Percentiles rank a stretch among this genome's conserved stretches.
phyloP scores from a whole-genome alignment of 2,888 invertebrate species.

The Habroteleia sp. region DNA sequence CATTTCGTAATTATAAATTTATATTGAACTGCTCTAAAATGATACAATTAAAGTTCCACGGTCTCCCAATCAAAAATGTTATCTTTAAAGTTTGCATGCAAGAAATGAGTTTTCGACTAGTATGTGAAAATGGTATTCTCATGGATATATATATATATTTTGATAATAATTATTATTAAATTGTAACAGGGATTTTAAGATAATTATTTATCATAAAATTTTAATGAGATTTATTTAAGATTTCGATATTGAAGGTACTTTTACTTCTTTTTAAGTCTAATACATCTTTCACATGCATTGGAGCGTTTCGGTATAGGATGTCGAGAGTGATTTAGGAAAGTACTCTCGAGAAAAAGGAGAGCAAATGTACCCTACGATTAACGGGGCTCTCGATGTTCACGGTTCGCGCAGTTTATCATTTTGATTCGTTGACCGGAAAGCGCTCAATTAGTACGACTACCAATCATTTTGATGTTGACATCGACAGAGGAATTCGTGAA shows the following conservation, averaged over 20 bases:
- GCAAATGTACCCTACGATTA: slow-evolving; percentile 54
- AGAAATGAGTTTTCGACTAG: too few relatives aligned
- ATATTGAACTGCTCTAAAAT: too few relatives aligned
- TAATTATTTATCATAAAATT: slow-evolving; percentile 2
- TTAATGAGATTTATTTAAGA: slow-evolving; percentile 35
- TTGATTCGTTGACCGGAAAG: slow-evolving; percentile 65
- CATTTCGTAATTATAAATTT: too few relatives aligned
- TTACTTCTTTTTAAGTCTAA: slow-evolving; percentile 42
- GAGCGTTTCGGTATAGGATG: slow-evolving; percentile 48
- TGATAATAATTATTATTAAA: too few relatives aligned
- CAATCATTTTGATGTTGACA: slow-evolving; percentile 61
- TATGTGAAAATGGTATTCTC: too few relatives aligned
- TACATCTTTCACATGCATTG: slow-evolving; percentile 55
- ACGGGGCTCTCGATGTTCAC: slow-evolving; percentile 61
- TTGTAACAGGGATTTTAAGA: too few relatives aligned
- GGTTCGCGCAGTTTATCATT: slow-evolving; percentile 62
- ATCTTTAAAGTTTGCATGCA: too few relatives aligned
- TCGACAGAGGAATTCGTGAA: slow-evolving; percentile 45
- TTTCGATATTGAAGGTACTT: slow-evolving; percentile 3
- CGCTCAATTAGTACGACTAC: slow-evolving; percentile 60
- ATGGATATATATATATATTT: too few relatives aligned
- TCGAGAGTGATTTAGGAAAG: slow-evolving; percentile 62
- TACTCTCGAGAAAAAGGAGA: slow-evolving; percentile 63
- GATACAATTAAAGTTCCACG: too few relatives aligned
- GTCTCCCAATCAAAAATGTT: too few relatives aligned